Conservation (phyloP, 2,113 vertebrate genomes). For the Passer domesticus region DNA sequence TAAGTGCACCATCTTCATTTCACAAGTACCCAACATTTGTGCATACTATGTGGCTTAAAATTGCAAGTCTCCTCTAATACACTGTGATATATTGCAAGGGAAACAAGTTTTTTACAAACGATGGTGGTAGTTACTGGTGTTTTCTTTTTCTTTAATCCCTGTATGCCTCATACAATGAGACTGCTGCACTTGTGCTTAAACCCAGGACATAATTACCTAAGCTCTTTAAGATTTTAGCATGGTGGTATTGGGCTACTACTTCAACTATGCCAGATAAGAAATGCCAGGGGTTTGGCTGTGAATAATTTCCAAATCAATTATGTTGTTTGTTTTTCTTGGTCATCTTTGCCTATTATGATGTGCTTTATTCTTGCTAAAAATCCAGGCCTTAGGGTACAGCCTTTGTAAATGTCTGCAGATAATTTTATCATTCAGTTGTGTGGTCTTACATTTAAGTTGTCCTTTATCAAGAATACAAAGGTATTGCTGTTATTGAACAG, state of each 20-base stretch:
- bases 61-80: background rate
- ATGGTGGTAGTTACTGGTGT: fast-evolving
- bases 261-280: background rate
- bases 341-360: background rate
- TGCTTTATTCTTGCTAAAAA: background rate
- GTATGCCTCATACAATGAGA: background rate
- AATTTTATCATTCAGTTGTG: background rate
- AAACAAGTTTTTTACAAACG: background rate
- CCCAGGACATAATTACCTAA: background rate
- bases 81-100: background rate
- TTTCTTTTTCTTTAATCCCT: background rate
- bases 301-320: background rate
- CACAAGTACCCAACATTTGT: background rate
- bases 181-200: background rate
- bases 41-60: background rate
- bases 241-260: background rate
- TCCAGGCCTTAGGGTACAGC: background rate
- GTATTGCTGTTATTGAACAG: background rate
- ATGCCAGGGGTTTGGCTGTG: background rate
- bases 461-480: background rate
- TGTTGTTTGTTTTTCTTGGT: background rate
- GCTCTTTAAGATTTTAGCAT: background rate
- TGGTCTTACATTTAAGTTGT: background rate
- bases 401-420: background rate
- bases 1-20: background rate